Base-by-base conservation (phyloP, 2,113 vertebrate species). In the Hippocampus comes region DNA sequence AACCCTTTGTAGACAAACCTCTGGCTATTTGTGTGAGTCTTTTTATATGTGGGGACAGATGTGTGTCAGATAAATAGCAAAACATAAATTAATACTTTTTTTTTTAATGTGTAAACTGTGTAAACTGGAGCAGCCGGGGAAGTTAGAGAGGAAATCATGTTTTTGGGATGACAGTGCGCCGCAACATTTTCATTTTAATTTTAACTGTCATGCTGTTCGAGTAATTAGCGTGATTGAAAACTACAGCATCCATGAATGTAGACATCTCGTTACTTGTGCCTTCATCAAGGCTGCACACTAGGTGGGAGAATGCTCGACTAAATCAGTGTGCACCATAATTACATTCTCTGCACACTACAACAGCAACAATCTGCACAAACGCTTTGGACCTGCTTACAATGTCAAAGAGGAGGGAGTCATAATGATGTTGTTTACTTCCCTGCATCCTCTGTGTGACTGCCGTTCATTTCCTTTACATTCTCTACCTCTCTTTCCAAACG, bases 371-470 rank as follows among this genome's bases (percentile, higher is more conserved):
- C 74, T 74, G 72, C 77, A 75, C 75, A 85, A 79, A 80, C 49
- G 61, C 78, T 82, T 70, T 83, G 76, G 81, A 81, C 84, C 74
- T 63, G 81, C 79, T 87, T 78, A 82, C 59, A 73, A 82, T 73
- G 67, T 78, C 77, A 73, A 42, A 64, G 77, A 55, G 30, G 18
- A 77, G 38, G n/a, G 75, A 85, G 63, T 71, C 73, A 49, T 88
- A 80, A 88, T 79, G 74, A 87, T 82, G 82, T 71, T 82, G 78
- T 87, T 90, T 87, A 81, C 81, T 78, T 84, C 73, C 41, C 46
- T 71, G 74, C 71, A 68, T 65, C 72, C 68, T 70, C 74, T 18
- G 5, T 56, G 46, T 59, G 68, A 80, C 68, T 75, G 71, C n/a
- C 70, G 51, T 70, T 82, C 78, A 80, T 79, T 78, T 72, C 68